These are phyloP conservation scores for Chouioia cunea DNA, from an alignment of 2,888 invertebrate genomes.

Conservation along the genomic window DNA sequence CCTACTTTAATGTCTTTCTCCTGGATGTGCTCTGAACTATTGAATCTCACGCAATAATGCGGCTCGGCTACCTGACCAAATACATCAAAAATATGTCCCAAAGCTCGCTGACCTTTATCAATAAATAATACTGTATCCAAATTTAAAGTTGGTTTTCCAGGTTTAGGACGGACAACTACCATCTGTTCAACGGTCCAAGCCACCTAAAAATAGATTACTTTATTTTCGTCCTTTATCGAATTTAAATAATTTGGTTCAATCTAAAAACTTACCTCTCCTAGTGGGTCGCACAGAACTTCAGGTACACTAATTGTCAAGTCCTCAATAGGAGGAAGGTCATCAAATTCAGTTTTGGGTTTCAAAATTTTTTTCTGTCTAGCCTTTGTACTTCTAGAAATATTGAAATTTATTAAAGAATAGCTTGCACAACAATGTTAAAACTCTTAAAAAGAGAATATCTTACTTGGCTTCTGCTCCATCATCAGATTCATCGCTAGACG, in stretches of 20 bases:
- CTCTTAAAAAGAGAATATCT: not conserved
- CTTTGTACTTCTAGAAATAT: conserved; percentile 41
- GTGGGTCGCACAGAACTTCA: conserved; percentile 78
- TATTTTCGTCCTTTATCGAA: conserved; percentile 19
- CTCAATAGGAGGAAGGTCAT: conserved; percentile 85
- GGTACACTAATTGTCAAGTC: conserved; percentile 84
- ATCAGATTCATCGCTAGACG: conserved; percentile 46
- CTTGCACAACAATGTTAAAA: conserved; percentile 5
- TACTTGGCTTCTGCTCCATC: conserved; percentile 35
- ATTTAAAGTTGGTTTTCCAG: conserved; percentile 83
- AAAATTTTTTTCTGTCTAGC: conserved; percentile 36
- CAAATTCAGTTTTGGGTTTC: conserved; percentile 72
- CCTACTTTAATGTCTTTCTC: conserved; percentile 77
- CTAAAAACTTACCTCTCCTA: conserved; percentile 75
- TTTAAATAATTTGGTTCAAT: conserved; percentile 21
- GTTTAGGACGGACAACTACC: conserved; percentile 81
- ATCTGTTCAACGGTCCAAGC: conserved; percentile 65
- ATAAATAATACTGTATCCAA: conserved; percentile 89
- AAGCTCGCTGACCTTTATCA: conserved; percentile 80
- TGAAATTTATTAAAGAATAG: conserved; percentile 3
- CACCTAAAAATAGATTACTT: conserved; percentile 66
- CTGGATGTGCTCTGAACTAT: conserved; percentile 81
- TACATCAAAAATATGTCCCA: conserved; percentile 91
- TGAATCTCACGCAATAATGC: conserved; percentile 92
- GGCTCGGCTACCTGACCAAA: conserved; percentile 90